Evolutionary conservation across 2,888 invertebrate species (phyloP).

Genomic region (Hypomecis atomaria): DNA sequence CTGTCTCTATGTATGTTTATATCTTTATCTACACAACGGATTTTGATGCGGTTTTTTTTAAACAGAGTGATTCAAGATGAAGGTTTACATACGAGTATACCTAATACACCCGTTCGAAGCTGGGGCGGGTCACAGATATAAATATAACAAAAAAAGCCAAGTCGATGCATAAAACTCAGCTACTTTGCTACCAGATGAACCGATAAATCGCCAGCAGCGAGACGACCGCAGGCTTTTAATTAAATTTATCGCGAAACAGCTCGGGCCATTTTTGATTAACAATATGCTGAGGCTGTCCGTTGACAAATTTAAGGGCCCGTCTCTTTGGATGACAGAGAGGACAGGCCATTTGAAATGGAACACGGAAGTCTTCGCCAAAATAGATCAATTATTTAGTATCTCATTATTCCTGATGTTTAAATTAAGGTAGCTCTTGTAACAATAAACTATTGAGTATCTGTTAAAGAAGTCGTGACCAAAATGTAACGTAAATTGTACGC

Average conservation of each 20-base stretch:
- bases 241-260: constrained; percentile 61
- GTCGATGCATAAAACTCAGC: no score
- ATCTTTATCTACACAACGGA: no score
- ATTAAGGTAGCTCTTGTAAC: neutral
- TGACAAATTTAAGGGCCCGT: constrained; percentile 37
- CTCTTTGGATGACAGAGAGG: constrained; percentile 28
- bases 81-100: no score
- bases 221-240: constrained; percentile 54
- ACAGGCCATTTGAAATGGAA: constrained; percentile 9
- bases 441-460: neutral
- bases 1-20: no score
- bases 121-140: no score
- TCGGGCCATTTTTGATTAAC: constrained; percentile 59
- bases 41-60: no score
- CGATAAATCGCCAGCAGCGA: constrained; percentile 36
- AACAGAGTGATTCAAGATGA: no score
- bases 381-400: constrained; percentile 4
- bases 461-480: neutral
- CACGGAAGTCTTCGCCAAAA: neutral
- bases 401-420: neutral
- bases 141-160: no score
- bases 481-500: no score
- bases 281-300: constrained; percentile 43
- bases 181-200: constrained; percentile 13
- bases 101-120: no score